Conservation (phyloP, 2,113 vertebrate species). For the Leucoraja erinaceus region DNA sequence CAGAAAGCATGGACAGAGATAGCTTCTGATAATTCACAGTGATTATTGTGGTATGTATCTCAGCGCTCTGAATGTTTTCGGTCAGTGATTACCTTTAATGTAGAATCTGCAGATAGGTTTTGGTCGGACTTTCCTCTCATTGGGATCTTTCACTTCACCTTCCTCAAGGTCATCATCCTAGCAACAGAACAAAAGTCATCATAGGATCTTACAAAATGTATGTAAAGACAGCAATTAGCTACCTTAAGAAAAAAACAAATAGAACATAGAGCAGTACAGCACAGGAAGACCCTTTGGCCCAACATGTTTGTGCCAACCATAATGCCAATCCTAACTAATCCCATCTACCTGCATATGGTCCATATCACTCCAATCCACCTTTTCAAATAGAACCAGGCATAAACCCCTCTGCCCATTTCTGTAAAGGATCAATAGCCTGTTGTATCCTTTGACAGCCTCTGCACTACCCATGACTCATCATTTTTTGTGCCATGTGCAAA, state of each 20-base stretch:
- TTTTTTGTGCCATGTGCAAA: too few species aligned
- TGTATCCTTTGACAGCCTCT: too few species aligned
- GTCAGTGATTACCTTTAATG: conserved; percentile 78
- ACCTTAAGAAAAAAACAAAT: not conserved
- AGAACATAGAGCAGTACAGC: too few species aligned
- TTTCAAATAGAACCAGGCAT: too few species aligned
- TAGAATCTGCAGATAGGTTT: conserved; percentile 94
- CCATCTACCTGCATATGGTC: too few species aligned
- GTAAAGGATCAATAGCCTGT: too few species aligned
- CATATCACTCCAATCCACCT: too few species aligned
- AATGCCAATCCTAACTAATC: too few species aligned
- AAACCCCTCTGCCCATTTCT: too few species aligned
- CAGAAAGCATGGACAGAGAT: not conserved
- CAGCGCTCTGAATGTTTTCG: not conserved
- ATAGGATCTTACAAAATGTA: not conserved
- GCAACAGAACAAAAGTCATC: conserved; percentile 43
- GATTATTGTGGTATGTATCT: not conserved
- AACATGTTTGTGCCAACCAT: too few species aligned
- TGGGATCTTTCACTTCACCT: conserved; percentile 94
- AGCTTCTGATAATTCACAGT: not conserved
- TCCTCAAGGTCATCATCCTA: conserved; percentile 97
- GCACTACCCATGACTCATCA: too few species aligned
- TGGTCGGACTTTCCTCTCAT: conserved; percentile 87
- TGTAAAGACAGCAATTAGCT: not conserved
- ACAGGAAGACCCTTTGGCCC: too few species aligned